These are phyloP conservation scores for Girardinichthys multiradiatus DNA, from an alignment of 2,113 vertebrate genomes.

Conservation along the genomic window DNA sequence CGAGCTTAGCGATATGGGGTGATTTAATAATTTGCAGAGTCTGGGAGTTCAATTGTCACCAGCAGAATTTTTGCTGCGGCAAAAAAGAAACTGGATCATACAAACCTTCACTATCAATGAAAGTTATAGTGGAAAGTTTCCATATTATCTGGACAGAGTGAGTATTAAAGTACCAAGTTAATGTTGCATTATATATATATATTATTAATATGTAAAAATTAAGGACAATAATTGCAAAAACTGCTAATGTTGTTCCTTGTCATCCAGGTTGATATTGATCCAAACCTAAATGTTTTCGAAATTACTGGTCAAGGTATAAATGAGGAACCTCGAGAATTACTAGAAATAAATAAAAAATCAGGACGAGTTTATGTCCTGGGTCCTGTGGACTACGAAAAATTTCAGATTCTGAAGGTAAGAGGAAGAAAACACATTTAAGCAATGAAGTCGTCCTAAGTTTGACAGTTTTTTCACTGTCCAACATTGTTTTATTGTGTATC, in stretches of 20 bases:
- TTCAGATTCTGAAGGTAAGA: neutral
- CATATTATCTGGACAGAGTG: conserved; percentile 52
- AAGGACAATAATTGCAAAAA: neutral
- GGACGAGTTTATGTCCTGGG: conserved; percentile 44
- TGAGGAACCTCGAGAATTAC: conserved; percentile 43
- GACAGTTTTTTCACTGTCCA: neutral
- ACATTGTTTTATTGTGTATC: neutral
- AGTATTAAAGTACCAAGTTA: conserved; percentile 22
- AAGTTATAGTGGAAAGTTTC: conserved; percentile 48
- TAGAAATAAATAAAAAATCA: conserved; percentile 30
- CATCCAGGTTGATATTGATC: conserved; percentile 43
- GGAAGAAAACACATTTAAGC: neutral
- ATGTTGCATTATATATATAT: neutral
- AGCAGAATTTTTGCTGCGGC: conserved; percentile 39
- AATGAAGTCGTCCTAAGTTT: neutral
- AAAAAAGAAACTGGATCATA: conserved; percentile 78
- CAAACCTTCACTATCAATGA: conserved; percentile 73
- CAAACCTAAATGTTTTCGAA: neutral
- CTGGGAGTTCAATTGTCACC: conserved; percentile 17
- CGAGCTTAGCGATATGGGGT: neutral
- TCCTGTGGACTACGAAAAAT: conserved; percentile 59
- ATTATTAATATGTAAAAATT: neutral
- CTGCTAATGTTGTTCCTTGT: neutral
- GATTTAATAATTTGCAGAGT: conserved; percentile 22
- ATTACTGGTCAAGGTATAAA: conserved; percentile 61